Conservation (phyloP, 2,797 vertebrate genomes). For the Protosalanx chinensis region DNA sequence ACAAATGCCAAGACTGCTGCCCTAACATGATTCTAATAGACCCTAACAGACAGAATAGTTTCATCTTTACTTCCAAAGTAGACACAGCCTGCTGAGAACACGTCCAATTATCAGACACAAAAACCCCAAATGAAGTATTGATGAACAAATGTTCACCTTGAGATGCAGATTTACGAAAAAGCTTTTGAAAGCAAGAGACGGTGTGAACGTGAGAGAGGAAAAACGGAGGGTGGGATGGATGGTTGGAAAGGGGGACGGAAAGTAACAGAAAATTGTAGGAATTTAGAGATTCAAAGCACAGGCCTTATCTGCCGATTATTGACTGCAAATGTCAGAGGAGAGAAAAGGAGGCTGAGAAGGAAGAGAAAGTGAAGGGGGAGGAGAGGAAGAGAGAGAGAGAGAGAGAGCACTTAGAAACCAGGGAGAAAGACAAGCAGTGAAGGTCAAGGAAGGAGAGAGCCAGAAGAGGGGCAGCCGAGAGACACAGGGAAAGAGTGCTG, state of each 20-base stretch:
- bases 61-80: too few species aligned
- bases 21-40: too few species aligned
- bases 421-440: not conserved
- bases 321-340: slow-evolving; percentile 65
- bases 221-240: not conserved
- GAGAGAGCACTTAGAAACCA: not conserved
- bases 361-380: not conserved
- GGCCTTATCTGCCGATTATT: slow-evolving; percentile 64
- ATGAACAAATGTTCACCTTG: too few species aligned
- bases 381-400: not conserved
- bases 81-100: too few species aligned
- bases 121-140: too few species aligned
- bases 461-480: not conserved
- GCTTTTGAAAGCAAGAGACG: too few species aligned
- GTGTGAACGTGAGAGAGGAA: not conserved
- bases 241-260: not conserved
- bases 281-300: slow-evolving; percentile 65
- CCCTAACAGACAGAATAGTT: too few species aligned
- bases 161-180: too few species aligned
- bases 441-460: slow-evolving; percentile 12
- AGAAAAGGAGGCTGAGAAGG: slow-evolving; percentile 37
- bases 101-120: too few species aligned
- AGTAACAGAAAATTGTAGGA: slow-evolving; percentile 38
- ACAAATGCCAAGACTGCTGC: too few species aligned
- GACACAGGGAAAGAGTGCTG: too few species aligned